phyloP scores from a whole-genome alignment of 2,888 invertebrate genomes.

The Periphyllus acericola region DNA sequence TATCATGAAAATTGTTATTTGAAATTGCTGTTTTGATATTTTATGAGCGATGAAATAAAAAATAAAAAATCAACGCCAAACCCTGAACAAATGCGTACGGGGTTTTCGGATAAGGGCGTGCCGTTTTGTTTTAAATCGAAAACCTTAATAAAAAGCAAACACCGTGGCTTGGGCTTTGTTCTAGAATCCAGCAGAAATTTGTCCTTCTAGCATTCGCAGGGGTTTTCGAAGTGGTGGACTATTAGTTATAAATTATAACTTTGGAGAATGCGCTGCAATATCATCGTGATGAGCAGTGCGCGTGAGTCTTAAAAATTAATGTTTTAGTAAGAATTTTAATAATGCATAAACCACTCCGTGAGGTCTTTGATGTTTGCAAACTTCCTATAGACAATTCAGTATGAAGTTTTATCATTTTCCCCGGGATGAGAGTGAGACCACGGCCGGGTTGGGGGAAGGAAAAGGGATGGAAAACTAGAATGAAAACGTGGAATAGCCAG shows the following conservation, averaged over 20 bases:
- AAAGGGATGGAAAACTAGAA: neutral
- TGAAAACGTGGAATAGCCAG: neutral
- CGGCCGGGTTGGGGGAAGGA: neutral
- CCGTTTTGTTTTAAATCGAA: neutral
- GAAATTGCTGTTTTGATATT: too few relatives aligned
- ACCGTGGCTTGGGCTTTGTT: neutral
- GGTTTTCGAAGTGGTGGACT: neutral
- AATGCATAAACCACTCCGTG: neutral
- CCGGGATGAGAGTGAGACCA: neutral
- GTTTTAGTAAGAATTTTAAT: constrained; percentile 23
- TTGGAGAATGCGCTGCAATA: neutral
- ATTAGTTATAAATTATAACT: constrained; percentile 2
- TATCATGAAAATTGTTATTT: too few relatives aligned
- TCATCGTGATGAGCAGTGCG: neutral
- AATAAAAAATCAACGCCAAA: neutral
- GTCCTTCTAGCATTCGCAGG: neutral
- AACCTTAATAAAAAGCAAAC: neutral
- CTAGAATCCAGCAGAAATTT: neutral
- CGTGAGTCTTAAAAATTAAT: constrained; percentile 29
- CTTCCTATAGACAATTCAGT: neutral
- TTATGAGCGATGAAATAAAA: too few relatives aligned
- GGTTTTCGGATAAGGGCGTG: neutral
- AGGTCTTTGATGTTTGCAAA: constrained; percentile 3
- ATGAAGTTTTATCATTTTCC: constrained; percentile 4
- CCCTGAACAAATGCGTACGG: neutral